Conservation (phyloP, 2,888 invertebrate genomes). For the Pecten maximus region DNA sequence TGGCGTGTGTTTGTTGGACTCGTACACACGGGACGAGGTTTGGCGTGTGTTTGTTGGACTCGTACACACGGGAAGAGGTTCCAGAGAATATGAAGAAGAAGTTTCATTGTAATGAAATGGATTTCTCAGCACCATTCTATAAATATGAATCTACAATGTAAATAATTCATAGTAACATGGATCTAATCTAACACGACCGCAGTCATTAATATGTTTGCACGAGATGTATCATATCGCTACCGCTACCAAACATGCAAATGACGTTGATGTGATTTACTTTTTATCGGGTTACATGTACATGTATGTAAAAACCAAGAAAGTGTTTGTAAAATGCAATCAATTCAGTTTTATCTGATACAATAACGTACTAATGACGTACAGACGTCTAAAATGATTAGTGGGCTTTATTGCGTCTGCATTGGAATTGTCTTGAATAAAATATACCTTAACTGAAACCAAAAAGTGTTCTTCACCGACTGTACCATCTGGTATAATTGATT, state of each 20-base stretch:
- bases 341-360: not conserved
- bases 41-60: no score
- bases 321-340: not conserved
- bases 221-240: not conserved
- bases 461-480: not conserved
- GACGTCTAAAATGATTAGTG: not conserved
- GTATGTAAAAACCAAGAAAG: not conserved
- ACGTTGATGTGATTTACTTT: not conserved
- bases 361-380: not conserved
- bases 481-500: not conserved
- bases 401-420: not conserved
- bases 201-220: not conserved
- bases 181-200: not conserved
- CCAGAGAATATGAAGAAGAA: no score
- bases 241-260: not conserved
- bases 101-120: not conserved
- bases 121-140: not conserved
- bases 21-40: no score
- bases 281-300: not conserved
- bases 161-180: not conserved
- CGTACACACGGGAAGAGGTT: no score
- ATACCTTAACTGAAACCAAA: not conserved
- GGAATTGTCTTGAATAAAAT: not conserved
- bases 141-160: not conserved
- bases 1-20: no score